phyloP scores from a whole-genome alignment of 2,797 vertebrate genomes.

The Thaleichthys pacificus region DNA sequence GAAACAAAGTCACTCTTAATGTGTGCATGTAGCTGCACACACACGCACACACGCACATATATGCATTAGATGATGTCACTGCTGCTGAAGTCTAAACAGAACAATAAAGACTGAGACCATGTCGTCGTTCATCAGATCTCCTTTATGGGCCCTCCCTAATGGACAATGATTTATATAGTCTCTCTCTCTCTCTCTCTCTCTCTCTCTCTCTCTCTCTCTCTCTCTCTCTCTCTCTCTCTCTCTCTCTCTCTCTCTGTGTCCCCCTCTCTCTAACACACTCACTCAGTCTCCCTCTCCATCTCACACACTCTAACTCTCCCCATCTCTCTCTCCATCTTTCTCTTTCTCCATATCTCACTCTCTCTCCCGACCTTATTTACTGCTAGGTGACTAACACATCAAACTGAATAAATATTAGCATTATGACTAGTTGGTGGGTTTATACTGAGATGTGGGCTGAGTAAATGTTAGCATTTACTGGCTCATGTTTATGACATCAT shows the following conservation, averaged over 20 bases:
- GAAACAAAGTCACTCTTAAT: neutral
- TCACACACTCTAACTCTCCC: constrained; percentile 26
- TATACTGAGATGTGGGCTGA: constrained; percentile 25
- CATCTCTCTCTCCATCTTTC: neutral
- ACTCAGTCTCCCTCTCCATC: neutral
- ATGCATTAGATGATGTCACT: constrained; percentile 79
- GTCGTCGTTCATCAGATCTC: constrained; percentile 68
- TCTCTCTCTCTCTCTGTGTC: too few relatives aligned
- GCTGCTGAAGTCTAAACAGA: constrained; percentile 73
- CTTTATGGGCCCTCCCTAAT: constrained; percentile 74
- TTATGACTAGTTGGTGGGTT: constrained; percentile 51
- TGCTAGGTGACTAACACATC: constrained; percentile 52
- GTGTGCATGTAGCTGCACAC: constrained; percentile 27
- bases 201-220: neutral
- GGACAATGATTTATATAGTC: constrained; percentile 75
- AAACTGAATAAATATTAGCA: constrained; percentile 62
- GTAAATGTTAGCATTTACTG: constrained; percentile 55
- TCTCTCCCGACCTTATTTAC: constrained; percentile 59
- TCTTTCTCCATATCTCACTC: too few relatives aligned
- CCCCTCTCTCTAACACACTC: too few relatives aligned
- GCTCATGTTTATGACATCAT: constrained; percentile 67
- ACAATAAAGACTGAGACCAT: constrained; percentile 70
- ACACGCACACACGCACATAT: constrained; percentile 27
- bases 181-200: constrained; percentile 41
- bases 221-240: too few relatives aligned